Evolutionary conservation across 2,113 vertebrate genomes (phyloP), one percentile per base, ranked within the genome.

Genomic region (Pachyramphus minor): DNA sequence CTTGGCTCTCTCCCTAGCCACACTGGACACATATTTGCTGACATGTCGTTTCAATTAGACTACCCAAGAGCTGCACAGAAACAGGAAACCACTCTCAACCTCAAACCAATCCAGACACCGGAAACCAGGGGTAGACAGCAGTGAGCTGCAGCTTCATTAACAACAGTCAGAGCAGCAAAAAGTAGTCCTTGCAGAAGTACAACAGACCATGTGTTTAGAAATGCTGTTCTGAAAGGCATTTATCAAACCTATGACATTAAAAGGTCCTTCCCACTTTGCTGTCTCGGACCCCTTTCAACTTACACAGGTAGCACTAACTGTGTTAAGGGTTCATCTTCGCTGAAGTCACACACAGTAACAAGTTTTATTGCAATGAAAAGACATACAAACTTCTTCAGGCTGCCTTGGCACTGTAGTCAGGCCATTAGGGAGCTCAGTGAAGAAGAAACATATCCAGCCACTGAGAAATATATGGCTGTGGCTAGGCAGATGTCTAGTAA

Each of bases 21-120:
- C 64, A 62, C 97, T 98, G 98, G 98, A 98, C 97, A 97, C 93
- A 91, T 91, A 95, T 90, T 96, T 94, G 86, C 96, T 87, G 60
- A 97, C 98, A 98, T 97, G 97, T 98, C 97, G 93, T 98, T 98
- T 98, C 97, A 98, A 98, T 98, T 98, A 98, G 92, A 78, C 96
- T 96, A 82, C 94, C 93, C 96, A 96, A 95, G 96, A 96, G 96
- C 96, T 91, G 89, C 96, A 92, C 83, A 97, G 97, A 97, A 97
- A 98, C 97, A 98, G 98, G 98, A 98, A 98, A 98, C 97, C 97
- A 20, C 96, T 94, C 24, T 58, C 96, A 97, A 98, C 96, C 98
- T 98, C 98, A 98, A 98, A 97, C 96, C 97, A 96, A 82, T 89
- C 97, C 98, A 98, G 98, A 98, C 97, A 95, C 97, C 97, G 98